Conservation (phyloP, 2,797 vertebrate species). For the Platalea minor region DNA sequence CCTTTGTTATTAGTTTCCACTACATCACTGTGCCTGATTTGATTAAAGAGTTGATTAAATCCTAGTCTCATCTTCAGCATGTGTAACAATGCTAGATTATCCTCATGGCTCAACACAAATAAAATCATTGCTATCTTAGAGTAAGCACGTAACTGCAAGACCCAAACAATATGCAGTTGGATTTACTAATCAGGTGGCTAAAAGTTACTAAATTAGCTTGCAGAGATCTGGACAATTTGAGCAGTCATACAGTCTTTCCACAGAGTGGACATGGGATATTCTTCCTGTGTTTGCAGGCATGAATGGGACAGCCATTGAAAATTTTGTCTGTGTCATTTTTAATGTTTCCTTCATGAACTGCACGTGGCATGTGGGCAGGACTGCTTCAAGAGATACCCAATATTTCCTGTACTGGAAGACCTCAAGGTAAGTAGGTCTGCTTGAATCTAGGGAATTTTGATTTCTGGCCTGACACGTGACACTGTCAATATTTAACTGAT, state of each 20-base stretch:
- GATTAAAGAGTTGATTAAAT: not conserved
- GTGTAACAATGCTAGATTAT: not conserved
- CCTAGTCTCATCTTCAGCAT: not conserved
- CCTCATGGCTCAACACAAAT: not conserved
- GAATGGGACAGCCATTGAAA: constrained; percentile 28
- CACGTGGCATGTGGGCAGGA: constrained; percentile 28
- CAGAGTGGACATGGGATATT: not conserved
- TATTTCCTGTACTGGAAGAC: constrained; percentile 49
- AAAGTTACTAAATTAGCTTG: not conserved
- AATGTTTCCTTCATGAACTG: constrained; percentile 68
- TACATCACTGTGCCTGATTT: not conserved
- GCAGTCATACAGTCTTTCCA: not conserved
- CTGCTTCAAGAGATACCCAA: constrained; percentile 24
- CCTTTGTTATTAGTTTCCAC: not conserved
- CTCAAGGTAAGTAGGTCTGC: not conserved
- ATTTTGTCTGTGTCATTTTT: constrained; percentile 61
- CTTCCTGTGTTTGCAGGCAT: constrained; percentile 12
- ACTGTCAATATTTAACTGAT: not conserved
- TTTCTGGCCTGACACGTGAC: not conserved
- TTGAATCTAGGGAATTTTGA: not conserved
- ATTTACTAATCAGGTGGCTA: not conserved
- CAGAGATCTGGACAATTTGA: not conserved
- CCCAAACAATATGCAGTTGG: not conserved
- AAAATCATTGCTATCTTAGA: not conserved
- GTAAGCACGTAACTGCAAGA: not conserved